Conservation (phyloP, 2,797 vertebrate genomes). For the Urocyon cinereoargenteus region DNA sequence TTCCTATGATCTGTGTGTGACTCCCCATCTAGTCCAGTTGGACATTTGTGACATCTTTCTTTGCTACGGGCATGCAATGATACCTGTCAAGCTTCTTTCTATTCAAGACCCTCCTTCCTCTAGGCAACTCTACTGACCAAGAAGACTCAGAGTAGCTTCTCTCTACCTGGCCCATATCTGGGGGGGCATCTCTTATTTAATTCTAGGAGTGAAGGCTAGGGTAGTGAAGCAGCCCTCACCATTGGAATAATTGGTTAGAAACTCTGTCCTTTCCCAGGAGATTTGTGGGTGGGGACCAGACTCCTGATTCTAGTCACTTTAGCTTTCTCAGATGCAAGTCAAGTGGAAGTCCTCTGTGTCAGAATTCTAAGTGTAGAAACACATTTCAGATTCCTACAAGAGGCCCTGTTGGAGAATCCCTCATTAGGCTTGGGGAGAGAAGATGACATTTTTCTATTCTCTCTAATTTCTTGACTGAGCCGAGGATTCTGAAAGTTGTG, state of each 20-base stretch:
- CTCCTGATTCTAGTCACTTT: not conserved
- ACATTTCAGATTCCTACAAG: not conserved
- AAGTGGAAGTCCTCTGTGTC: not conserved
- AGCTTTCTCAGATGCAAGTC: not conserved
- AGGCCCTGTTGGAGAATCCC: not conserved
- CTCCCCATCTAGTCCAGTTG: not conserved
- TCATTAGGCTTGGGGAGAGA: not conserved
- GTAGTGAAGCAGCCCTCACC: not conserved
- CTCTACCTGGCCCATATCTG: not conserved
- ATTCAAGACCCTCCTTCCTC: not conserved
- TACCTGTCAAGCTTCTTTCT: not conserved
- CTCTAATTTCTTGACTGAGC: not conserved
- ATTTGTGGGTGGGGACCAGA: not conserved
- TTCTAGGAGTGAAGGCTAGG: not conserved
- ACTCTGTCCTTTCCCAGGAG: not conserved
- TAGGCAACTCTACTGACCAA: not conserved
- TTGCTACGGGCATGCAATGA: not conserved
- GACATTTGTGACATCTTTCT: not conserved
- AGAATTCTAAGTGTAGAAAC: conserved; percentile 28
- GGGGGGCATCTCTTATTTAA: not conserved
- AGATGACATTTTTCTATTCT: not conserved
- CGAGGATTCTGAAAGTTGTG: not conserved
- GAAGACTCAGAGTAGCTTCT: not conserved
- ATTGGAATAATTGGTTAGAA: not conserved
- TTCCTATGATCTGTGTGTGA: not conserved